A percentile compares a stretch with the other conserved stretches of the same genome.
These are phyloP conservation scores for Lycaena phlaeas DNA, from an alignment of 2,888 invertebrate species.

Conservation along the genomic window DNA sequence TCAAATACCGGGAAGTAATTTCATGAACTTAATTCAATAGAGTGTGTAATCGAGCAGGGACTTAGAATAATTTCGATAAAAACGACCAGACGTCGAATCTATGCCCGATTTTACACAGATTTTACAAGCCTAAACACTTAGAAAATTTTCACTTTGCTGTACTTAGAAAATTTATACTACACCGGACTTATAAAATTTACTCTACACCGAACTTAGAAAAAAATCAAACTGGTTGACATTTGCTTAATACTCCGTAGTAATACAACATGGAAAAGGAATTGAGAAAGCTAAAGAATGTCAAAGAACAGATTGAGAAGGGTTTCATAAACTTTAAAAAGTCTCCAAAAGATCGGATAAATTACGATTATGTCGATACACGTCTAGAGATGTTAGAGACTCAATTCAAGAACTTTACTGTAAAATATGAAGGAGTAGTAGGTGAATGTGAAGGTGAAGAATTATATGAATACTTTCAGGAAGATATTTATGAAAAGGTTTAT, in stretches of 20 bases:
- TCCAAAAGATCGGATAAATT: not conserved
- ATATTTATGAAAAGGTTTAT: not conserved
- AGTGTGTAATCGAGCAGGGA: too few species aligned
- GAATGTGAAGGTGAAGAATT: not conserved
- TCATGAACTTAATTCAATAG: too few species aligned
- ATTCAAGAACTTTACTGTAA: not conserved
- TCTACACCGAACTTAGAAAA: too few species aligned
- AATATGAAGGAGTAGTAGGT: slow-evolving; percentile 1
- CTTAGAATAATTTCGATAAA: too few species aligned
- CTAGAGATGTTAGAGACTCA: not conserved
- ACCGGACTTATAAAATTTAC: too few species aligned
- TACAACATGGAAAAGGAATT: not conserved
- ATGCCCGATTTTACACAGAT: too few species aligned
- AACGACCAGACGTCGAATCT: too few species aligned
- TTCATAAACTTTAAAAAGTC: not conserved
- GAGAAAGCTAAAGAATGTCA: not conserved
- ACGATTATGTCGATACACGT: not conserved
- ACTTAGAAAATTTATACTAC: too few species aligned
- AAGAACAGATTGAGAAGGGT: not conserved
- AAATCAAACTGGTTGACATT: not conserved
- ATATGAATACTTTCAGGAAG: not conserved
- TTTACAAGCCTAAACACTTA: too few species aligned
- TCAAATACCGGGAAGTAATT: too few species aligned
- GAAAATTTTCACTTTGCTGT: too few species aligned
- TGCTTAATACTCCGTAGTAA: not conserved